Conservation (phyloP, 2,797 vertebrate genomes). For the Helostoma temminkii region DNA sequence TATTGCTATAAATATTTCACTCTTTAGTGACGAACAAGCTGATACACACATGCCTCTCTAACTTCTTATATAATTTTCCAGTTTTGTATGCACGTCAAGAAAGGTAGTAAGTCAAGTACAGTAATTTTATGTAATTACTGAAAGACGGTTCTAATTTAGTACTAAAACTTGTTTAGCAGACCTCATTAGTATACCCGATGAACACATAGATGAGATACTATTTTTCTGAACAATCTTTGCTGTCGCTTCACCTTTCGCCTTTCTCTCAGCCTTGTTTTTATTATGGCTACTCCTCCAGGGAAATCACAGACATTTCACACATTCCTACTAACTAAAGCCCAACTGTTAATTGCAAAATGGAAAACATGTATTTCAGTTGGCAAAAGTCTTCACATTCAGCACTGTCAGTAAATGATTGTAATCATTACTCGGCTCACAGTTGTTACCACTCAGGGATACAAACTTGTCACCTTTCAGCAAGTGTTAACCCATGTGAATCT, state of each 20-base stretch:
- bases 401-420: slow-evolving; percentile 17
- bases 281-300: not conserved
- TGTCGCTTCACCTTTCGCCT: slow-evolving; percentile 30
- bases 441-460: slow-evolving; percentile 8
- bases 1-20: not conserved
- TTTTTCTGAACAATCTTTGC: slow-evolving; percentile 18
- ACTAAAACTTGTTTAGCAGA: not conserved
- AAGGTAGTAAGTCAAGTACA: not conserved
- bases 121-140: not conserved
- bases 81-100: not conserved
- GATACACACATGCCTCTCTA: not conserved
- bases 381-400: slow-evolving; percentile 4
- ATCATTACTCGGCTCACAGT: slow-evolving; percentile 9
- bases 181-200: slow-evolving; percentile 29
- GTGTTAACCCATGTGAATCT: no score
- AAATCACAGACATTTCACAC: slow-evolving; percentile 24
- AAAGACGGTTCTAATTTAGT: not conserved
- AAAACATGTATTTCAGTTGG: not conserved
- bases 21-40: not conserved
- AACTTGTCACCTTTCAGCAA: no score
- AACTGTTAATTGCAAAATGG: slow-evolving; percentile 19
- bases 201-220: slow-evolving; percentile 6
- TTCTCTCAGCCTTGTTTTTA: slow-evolving; percentile 13
- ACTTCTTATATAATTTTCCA: not conserved
- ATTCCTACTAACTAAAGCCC: slow-evolving; percentile 23